Percentiles rank a stretch among this genome's conserved stretches.
Evolutionary conservation across 2,113 vertebrate genomes (phyloP).

Genomic region (Ceuthmochares aereus): DNA sequence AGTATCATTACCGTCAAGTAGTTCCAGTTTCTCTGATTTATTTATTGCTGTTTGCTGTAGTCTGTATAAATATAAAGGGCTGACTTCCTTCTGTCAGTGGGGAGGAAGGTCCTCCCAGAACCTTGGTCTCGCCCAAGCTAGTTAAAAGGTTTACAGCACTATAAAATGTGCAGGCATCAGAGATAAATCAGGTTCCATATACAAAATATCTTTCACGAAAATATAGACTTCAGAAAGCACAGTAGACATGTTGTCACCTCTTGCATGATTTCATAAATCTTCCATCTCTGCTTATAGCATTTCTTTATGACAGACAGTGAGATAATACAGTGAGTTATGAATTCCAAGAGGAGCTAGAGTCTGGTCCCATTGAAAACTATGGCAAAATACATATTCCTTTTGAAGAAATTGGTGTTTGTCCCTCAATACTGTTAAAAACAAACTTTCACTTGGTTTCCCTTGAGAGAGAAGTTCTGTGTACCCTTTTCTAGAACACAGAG

Average conservation of each 20-base stretch:
- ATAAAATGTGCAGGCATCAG: not conserved
- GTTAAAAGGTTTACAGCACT: not conserved
- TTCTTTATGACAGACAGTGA: not conserved
- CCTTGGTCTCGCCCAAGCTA: not conserved
- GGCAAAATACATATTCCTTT: not conserved
- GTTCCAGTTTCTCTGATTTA: not conserved
- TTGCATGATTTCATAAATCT: not conserved
- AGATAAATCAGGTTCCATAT: not conserved
- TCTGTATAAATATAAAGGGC: not conserved
- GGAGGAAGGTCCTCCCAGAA: not conserved
- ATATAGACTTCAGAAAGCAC: not conserved
- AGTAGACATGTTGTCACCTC: not conserved
- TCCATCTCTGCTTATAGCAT: not conserved
- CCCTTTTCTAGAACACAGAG: not conserved
- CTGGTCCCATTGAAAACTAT: not conserved
- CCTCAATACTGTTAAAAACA: not conserved
- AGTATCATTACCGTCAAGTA: not conserved
- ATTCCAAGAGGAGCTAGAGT: not conserved
- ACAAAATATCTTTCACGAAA: not conserved
- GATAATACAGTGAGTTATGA: not conserved
- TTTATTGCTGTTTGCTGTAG: not conserved
- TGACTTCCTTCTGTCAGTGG: not conserved
- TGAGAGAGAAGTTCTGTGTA: not conserved
- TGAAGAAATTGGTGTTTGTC: not conserved
- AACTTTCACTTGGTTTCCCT: not conserved